These are phyloP conservation scores for Caenorhabditis sulstoni DNA, from an alignment of 2,888 invertebrate species.

Conservation along the genomic window DNA sequence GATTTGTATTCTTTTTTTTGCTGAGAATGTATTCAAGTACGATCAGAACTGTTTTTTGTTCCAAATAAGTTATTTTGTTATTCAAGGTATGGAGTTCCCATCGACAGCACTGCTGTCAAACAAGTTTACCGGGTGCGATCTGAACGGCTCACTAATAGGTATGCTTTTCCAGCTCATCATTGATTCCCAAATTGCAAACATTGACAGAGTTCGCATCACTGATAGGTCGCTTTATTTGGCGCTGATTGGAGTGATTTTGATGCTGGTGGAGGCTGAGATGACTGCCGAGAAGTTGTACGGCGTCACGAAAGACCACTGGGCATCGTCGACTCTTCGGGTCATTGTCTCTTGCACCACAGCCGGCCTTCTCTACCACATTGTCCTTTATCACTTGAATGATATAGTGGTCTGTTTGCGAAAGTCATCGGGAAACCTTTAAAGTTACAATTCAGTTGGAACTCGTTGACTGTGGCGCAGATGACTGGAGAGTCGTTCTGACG, in stretches of 20 bases:
- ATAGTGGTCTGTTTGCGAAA: slow-evolving; percentile 73
- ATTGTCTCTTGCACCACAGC: slow-evolving; percentile 73
- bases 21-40: slow-evolving; percentile 22
- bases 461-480: slow-evolving; percentile 99
- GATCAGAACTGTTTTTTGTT: slow-evolving; percentile 2
- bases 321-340: slow-evolving; percentile 71
- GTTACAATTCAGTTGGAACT: slow-evolving; percentile 95
- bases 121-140: slow-evolving; percentile 78
- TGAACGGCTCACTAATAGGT: slow-evolving; percentile 69
- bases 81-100: slow-evolving; percentile 78
- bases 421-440: not conserved
- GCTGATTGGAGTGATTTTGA: slow-evolving; percentile 74
- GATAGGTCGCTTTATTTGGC: slow-evolving; percentile 69
- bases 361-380: slow-evolving; percentile 73
- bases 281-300: slow-evolving; percentile 73
- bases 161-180: too few relatives aligned
- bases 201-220: slow-evolving; percentile 66
- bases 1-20: slow-evolving; percentile 21
- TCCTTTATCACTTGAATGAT: slow-evolving; percentile 79
- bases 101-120: slow-evolving; percentile 78
- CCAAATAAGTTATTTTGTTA: slow-evolving; percentile 10
- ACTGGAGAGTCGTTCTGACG: slow-evolving; percentile 99
- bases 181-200: too few relatives aligned
- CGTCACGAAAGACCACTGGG: slow-evolving; percentile 67
- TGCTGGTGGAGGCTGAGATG: slow-evolving; percentile 78